phyloP scores from a whole-genome alignment of 2,888 invertebrate species.

The Pecten maximus region DNA sequence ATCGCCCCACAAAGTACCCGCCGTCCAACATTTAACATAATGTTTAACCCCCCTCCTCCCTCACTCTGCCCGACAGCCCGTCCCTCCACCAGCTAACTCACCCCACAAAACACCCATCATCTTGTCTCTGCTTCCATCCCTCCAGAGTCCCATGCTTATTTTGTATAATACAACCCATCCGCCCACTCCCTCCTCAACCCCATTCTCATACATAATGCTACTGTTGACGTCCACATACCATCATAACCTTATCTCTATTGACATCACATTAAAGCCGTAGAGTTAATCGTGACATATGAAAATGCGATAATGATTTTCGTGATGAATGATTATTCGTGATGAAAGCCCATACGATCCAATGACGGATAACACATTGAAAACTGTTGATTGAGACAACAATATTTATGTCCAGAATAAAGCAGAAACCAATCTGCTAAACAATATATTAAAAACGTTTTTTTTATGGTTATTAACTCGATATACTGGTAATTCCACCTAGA shows the following conservation, averaged over 20 bases:
- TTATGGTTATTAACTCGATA: background rate
- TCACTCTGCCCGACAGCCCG: background rate
- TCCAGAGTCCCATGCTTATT: too few species aligned
- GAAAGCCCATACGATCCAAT: background rate
- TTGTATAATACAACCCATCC: too few species aligned
- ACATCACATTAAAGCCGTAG: too few species aligned
- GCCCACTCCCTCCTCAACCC: background rate
- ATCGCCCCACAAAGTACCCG: too few species aligned
- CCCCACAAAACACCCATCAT: background rate
- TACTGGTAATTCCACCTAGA: background rate
- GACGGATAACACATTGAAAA: background rate
- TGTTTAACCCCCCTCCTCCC: background rate
- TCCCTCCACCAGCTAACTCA: background rate
- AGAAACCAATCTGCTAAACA: background rate
- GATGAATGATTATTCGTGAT: background rate
- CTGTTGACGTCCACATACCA: background rate
- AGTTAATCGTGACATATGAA: too few species aligned
- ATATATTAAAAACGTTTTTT: background rate
- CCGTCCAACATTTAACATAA: background rate
- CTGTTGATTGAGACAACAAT: background rate
- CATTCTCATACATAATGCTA: background rate
- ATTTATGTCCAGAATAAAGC: background rate
- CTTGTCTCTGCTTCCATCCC: background rate
- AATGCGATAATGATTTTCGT: background rate
- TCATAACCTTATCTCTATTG: too few species aligned